These are phyloP conservation scores for Oreochromis mossambicus DNA, from an alignment of 2,797 vertebrate genomes.

Conservation along the genomic window DNA sequence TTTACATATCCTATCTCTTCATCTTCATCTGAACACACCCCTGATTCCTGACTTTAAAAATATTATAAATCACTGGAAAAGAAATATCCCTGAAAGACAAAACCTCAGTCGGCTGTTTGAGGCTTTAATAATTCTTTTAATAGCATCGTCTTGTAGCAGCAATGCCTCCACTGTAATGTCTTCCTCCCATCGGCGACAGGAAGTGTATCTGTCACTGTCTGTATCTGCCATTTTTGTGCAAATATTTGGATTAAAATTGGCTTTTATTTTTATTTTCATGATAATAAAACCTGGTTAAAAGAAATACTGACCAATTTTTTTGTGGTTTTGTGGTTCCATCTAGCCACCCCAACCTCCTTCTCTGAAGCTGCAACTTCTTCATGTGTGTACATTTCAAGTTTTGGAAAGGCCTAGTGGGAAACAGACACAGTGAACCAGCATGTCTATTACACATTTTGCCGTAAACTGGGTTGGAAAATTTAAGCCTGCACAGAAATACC, in stretches of 20 bases:
- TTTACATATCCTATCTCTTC: conserved; percentile 2
- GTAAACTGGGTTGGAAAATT: not conserved
- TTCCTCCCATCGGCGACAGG: not conserved
- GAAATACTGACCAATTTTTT: too few relatives aligned
- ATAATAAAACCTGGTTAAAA: not conserved
- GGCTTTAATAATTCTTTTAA: not conserved
- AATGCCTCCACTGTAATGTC: not conserved
- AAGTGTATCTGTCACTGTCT: not conserved
- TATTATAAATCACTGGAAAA: not conserved
- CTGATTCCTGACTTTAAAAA: not conserved
- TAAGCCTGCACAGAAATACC: not conserved
- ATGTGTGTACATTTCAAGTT: not conserved
- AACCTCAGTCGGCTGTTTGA: not conserved
- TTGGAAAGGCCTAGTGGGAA: not conserved
- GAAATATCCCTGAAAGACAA: not conserved
- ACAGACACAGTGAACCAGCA: not conserved
- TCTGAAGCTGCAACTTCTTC: not conserved
- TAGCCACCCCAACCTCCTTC: not conserved
- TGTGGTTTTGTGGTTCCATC: not conserved
- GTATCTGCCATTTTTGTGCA: not conserved
- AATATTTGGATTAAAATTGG: not conserved
- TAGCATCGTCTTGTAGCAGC: not conserved
- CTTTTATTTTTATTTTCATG: not conserved
- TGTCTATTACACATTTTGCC: not conserved
- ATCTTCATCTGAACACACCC: not conserved